Evolutionary conservation across 2,888 invertebrate genomes (phyloP).

Genomic region (Melieria picta): DNA sequence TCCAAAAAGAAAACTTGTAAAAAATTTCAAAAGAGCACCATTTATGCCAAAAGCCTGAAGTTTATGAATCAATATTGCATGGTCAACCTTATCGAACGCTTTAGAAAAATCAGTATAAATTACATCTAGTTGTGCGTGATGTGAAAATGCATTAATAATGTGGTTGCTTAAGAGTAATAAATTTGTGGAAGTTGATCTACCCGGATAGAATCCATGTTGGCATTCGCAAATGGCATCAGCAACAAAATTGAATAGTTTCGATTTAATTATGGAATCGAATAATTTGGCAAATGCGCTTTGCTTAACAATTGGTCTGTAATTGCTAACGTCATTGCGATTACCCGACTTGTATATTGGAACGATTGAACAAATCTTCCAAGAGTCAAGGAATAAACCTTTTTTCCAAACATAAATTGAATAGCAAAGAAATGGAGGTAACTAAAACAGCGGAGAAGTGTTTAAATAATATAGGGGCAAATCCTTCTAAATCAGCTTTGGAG

Average conservation of each 20-base stretch:
- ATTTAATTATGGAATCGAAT: constrained; percentile 8
- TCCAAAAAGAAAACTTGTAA: too few relatives aligned
- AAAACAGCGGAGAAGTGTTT: not conserved
- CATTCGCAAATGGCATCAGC: not conserved
- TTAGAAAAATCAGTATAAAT: too few relatives aligned
- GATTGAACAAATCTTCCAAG: not conserved
- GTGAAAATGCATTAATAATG: too few relatives aligned
- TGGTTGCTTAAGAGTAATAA: too few relatives aligned
- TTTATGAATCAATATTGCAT: too few relatives aligned
- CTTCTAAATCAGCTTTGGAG: not conserved
- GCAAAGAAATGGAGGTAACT: not conserved
- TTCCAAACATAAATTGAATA: not conserved
- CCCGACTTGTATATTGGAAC: not conserved
- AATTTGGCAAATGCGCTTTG: constrained; percentile 5
- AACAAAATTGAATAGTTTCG: not conserved
- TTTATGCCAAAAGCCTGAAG: too few relatives aligned
- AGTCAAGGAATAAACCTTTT: not conserved
- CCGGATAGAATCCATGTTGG: not conserved
- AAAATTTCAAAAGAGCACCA: too few relatives aligned
- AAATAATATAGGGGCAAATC: constrained; percentile 5
- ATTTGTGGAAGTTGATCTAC: too few relatives aligned
- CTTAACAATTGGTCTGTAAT: constrained; percentile 9
- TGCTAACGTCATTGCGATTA: not conserved
- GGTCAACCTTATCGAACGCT: too few relatives aligned
- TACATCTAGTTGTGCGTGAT: too few relatives aligned